Evolutionary conservation across 2,888 invertebrate species (phyloP).

Genomic region (Drosophila antonietae): DNA sequence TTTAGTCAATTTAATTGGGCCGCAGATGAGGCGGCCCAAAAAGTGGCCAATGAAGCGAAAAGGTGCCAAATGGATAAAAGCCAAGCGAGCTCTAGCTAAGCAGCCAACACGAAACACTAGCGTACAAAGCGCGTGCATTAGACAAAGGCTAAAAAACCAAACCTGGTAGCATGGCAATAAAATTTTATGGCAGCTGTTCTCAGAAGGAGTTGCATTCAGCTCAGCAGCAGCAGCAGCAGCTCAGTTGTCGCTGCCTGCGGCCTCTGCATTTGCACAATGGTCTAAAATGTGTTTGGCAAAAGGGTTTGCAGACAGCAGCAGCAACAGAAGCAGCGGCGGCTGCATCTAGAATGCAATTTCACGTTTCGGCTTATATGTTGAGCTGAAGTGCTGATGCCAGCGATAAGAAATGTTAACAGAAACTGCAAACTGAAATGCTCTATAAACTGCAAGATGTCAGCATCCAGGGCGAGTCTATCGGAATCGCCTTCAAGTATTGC

Average conservation of each 20-base stretch:
- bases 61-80: slow-evolving; percentile 62
- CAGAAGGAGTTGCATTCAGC: slow-evolving; percentile 62
- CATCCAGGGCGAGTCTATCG: background rate
- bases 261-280: slow-evolving; percentile 50
- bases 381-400: slow-evolving; percentile 50
- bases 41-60: slow-evolving; percentile 39
- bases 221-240: slow-evolving; percentile 23
- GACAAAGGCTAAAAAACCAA: slow-evolving; percentile 61
- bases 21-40: slow-evolving; percentile 52
- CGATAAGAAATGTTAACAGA: slow-evolving; percentile 42
- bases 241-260: slow-evolving; percentile 32
- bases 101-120: background rate
- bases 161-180: slow-evolving; percentile 81
- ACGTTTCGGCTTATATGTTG: slow-evolving; percentile 49
- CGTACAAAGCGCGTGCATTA: slow-evolving; percentile 52
- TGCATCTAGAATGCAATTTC: slow-evolving; percentile 47
- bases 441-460: slow-evolving; percentile 31
- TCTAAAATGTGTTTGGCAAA: slow-evolving; percentile 38
- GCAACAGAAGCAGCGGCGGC: slow-evolving; percentile 7
- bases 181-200: slow-evolving; percentile 79
- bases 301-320: slow-evolving; percentile 37
- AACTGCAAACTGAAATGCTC: slow-evolving; percentile 30
- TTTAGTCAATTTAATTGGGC: slow-evolving; percentile 79
- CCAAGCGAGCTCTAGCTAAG: background rate
- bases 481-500: background rate